Conservation (phyloP, 1,140 invertebrate genomes). For the Cydia strobilella region DNA sequence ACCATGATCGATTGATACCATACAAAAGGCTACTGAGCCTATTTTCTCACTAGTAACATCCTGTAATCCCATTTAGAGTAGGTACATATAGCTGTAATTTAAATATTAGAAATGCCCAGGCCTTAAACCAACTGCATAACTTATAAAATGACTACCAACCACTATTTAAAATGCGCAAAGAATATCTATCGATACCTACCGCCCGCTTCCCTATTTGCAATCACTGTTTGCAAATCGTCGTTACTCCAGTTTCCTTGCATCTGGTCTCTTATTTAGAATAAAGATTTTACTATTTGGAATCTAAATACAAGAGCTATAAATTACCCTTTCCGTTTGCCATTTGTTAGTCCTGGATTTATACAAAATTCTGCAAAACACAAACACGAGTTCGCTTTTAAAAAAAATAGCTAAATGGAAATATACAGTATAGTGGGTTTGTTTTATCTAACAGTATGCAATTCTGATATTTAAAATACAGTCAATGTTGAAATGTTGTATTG, state of each 20-base stretch:
- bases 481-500: background rate
- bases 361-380: constrained; percentile 10
- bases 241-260: constrained; percentile 20
- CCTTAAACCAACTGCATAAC: background rate
- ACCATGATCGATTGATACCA: too few relatives aligned
- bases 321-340: constrained; percentile 17
- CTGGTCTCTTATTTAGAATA: constrained; percentile 32
- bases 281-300: constrained; percentile 30
- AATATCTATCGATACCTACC: constrained; percentile 3
- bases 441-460: background rate
- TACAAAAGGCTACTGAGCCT: too few relatives aligned
- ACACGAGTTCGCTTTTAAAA: constrained; percentile 13
- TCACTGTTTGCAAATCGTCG: constrained; percentile 24
- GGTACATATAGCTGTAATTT: background rate
- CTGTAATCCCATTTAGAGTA: background rate
- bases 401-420: background rate
- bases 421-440: background rate
- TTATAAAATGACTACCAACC: background rate
- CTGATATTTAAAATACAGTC: background rate
- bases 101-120: background rate
- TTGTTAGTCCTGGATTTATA: constrained; percentile 11
- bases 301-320: constrained; percentile 25
- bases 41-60: too few relatives aligned
- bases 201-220: background rate
- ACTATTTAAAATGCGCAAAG: background rate